Percentiles rank a stretch among this genome's conserved stretches.
These are phyloP conservation scores for Lepilemur septentrionalis DNA, from an alignment of 2,797 vertebrate species.

Conservation along the genomic window DNA sequence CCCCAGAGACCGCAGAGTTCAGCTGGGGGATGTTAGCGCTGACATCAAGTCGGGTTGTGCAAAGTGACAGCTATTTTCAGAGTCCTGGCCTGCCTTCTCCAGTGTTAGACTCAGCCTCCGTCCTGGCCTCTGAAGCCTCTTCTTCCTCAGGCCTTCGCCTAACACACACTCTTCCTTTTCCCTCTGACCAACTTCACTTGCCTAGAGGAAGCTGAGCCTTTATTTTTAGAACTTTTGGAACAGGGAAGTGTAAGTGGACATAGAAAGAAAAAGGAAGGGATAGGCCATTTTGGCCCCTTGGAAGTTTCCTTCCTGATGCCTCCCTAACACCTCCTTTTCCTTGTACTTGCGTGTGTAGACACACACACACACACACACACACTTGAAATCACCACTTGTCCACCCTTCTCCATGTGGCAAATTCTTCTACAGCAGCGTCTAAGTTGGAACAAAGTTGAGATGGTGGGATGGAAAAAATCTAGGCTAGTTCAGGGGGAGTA, in stretches of 20 bases:
- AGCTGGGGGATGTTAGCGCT: too few relatives aligned
- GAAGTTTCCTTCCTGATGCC: not conserved
- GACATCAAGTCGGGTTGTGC: not conserved
- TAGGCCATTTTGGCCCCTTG: not conserved
- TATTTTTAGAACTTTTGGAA: conserved; percentile 52
- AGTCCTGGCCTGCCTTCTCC: not conserved
- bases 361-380: not conserved
- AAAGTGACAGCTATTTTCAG: not conserved
- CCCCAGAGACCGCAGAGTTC: not conserved
- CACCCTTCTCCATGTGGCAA: not conserved
- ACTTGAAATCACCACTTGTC: not conserved
- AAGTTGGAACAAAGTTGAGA: not conserved
- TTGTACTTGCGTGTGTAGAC: not conserved
- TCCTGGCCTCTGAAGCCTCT: not conserved
- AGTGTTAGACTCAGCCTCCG: accelerated
- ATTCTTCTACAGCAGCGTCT: not conserved
- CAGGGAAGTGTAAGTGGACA: not conserved
- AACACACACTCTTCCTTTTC: not conserved
- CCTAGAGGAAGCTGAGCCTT: conserved; percentile 15
- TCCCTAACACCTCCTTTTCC: not conserved
- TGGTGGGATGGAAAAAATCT: not conserved
- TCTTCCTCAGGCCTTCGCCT: not conserved
- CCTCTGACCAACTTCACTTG: not conserved
- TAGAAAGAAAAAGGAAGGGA: not conserved
- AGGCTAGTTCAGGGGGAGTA: not conserved